These are phyloP conservation scores for Lycaena phlaeas DNA, from an alignment of 2,888 invertebrate genomes.

Conservation along the genomic window DNA sequence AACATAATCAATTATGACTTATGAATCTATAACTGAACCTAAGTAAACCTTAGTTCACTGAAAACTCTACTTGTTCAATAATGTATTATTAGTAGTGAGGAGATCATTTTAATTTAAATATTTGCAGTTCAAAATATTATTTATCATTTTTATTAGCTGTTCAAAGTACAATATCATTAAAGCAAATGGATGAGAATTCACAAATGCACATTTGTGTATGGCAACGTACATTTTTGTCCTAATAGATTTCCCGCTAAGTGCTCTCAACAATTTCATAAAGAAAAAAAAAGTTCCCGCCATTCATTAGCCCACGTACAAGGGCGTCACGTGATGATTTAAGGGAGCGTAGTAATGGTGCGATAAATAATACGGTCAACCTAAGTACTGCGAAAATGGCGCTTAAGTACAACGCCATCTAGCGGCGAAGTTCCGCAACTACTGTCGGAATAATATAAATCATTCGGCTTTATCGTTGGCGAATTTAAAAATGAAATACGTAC, in stretches of 20 bases:
- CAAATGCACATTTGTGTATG: constrained; percentile 11
- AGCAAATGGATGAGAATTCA: background rate
- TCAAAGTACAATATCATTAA: background rate
- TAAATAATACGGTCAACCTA: constrained; percentile 67
- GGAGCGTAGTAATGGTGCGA: constrained; percentile 65
- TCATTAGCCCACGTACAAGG: constrained; percentile 63
- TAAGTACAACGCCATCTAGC: constrained; percentile 53
- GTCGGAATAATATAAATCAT: constrained; percentile 39
- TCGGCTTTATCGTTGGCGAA: constrained; percentile 12
- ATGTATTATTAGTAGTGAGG: too few species aligned
- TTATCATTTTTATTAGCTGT: too few species aligned
- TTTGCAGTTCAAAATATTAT: too few species aligned
- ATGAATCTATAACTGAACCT: too few species aligned
- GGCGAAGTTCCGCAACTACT: constrained; percentile 28
- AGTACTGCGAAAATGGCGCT: constrained; percentile 55
- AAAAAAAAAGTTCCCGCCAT: constrained; percentile 61
- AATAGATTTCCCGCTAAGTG: constrained; percentile 65
- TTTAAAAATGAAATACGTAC: background rate
- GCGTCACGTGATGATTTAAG: constrained; percentile 71
- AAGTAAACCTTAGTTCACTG: too few species aligned
- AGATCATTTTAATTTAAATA: too few species aligned
- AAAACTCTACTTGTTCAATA: too few species aligned
- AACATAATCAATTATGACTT: too few species aligned
- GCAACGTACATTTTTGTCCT: constrained; percentile 32
- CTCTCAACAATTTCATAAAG: constrained; percentile 61